A percentile compares a stretch with the other conserved stretches of the same genome.
phyloP scores from a whole-genome alignment of 2,888 invertebrate species.

The Drosophila aldrichi region DNA sequence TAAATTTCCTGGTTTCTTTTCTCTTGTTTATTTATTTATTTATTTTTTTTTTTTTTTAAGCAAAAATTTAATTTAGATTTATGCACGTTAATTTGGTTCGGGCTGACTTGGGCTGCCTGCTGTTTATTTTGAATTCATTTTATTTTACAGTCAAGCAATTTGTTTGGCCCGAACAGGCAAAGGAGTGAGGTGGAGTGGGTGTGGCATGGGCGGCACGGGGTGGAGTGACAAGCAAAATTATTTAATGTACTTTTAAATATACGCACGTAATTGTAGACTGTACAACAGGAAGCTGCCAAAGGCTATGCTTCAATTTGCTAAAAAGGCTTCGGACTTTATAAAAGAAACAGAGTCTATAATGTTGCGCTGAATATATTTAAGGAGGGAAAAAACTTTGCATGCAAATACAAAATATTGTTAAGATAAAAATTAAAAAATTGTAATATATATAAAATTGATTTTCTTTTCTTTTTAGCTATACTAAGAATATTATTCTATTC shows the following conservation, averaged over 20 bases:
- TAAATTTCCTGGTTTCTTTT: slow-evolving; percentile 9
- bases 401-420: no score
- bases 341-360: not conserved
- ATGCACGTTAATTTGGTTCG: slow-evolving; percentile 35
- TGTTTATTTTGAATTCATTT: slow-evolving; percentile 48
- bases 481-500: no score
- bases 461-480: no score
- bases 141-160: slow-evolving; percentile 31
- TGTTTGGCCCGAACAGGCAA: slow-evolving; percentile 5
- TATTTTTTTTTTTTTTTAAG: not conserved
- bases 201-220: not conserved
- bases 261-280: slow-evolving; percentile 24
- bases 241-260: slow-evolving; percentile 27
- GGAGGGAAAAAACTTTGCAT: no score
- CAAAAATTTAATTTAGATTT: slow-evolving; percentile 54
- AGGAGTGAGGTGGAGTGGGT: not conserved
- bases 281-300: not conserved
- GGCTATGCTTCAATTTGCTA: not conserved
- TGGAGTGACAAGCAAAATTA: slow-evolving; percentile 6
- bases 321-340: not conserved
- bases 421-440: no score
- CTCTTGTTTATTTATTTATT: not conserved
- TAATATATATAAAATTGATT: no score
- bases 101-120: slow-evolving; percentile 9
- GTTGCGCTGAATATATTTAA: no score